Percentiles rank a stretch among this genome's conserved stretches.
Evolutionary conservation across 2,797 vertebrate genomes (phyloP).

Genomic region (Falco biarmicus): DNA sequence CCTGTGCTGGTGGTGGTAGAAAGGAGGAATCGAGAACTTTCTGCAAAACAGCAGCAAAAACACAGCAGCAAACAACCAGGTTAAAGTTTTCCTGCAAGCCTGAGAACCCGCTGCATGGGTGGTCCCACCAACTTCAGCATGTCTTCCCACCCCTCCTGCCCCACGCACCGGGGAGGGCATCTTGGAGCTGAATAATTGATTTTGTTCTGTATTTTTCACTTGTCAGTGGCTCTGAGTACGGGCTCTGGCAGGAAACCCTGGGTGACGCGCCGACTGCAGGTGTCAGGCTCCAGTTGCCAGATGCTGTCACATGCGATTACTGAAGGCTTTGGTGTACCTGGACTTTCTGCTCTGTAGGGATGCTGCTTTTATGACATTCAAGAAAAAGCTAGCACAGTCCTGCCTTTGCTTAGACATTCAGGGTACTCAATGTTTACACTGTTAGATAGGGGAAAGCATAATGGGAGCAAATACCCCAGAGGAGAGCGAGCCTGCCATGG

Average conservation of each 20-base stretch:
- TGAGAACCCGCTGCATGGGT: background rate
- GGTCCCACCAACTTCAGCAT: background rate
- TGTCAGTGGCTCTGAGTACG: background rate
- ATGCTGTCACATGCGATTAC: background rate
- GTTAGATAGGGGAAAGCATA: background rate
- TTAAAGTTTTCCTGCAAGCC: background rate
- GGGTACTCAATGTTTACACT: background rate
- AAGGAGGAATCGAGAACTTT: background rate
- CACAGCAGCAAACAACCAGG: background rate
- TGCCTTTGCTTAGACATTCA: background rate
- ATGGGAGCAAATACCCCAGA: background rate
- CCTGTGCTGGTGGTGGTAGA: background rate
- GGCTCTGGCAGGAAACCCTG: background rate
- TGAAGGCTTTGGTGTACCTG: background rate
- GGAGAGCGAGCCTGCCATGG: background rate
- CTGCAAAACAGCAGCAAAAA: background rate
- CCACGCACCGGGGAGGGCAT: accelerated
- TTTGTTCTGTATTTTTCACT: background rate
- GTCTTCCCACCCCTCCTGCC: background rate
- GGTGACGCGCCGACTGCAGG: background rate
- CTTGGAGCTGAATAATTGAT: background rate
- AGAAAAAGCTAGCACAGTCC: background rate
- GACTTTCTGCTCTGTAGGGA: background rate
- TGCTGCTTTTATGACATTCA: background rate
- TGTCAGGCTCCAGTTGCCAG: background rate